phyloP scores from a whole-genome alignment of 2,113 vertebrate genomes.

The Hyaena hyaena region DNA sequence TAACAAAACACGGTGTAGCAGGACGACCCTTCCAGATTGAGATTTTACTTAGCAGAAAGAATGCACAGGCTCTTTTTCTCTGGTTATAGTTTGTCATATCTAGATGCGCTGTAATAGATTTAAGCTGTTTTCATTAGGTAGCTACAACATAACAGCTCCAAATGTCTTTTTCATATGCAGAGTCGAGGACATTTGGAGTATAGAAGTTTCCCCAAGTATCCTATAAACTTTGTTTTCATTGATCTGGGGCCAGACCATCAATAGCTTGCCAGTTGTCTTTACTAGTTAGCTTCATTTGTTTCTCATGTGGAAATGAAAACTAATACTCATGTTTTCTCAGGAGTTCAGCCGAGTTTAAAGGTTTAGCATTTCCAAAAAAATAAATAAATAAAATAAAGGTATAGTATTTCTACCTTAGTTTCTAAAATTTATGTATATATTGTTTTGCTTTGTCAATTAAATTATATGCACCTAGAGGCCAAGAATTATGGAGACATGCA shows the following conservation, averaged over 20 bases:
- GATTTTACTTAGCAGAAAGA: background rate
- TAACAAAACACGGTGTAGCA: background rate
- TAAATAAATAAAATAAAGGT: too few species aligned
- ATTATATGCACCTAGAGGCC: background rate
- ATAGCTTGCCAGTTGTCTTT: background rate
- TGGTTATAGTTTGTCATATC: background rate
- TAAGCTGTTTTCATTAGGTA: slow-evolving; percentile 16
- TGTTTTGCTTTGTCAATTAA: background rate
- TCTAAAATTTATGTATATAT: background rate
- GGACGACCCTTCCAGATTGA: background rate
- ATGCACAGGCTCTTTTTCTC: background rate
- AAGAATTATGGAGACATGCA: background rate
- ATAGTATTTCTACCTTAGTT: background rate
- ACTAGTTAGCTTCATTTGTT: background rate
- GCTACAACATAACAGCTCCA: background rate
- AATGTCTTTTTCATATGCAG: background rate
- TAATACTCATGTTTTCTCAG: background rate
- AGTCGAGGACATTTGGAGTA: background rate
- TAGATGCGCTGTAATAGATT: background rate
- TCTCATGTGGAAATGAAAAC: background rate
- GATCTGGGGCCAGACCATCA: background rate
- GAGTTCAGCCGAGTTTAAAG: background rate
- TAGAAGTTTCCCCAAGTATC: background rate
- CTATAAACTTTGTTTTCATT: background rate
- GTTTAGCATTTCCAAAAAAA: background rate